phyloP scores from a whole-genome alignment of 2,888 invertebrate genomes.

The Pterostichus niger region DNA sequence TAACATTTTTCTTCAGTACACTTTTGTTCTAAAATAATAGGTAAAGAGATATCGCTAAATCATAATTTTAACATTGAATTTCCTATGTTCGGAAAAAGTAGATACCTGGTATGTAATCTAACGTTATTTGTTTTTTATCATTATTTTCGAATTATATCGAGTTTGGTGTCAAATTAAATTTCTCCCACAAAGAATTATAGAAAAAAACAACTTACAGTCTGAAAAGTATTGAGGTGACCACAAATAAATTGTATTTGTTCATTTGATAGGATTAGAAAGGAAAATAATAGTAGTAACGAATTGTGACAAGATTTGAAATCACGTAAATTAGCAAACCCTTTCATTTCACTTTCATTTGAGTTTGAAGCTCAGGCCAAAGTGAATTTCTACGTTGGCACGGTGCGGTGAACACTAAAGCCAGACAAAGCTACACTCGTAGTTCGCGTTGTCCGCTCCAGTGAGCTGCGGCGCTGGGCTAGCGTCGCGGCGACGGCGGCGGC shows the following conservation, averaged over 20 bases:
- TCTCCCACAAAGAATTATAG: too few relatives aligned
- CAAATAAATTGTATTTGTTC: background rate
- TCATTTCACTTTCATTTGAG: conserved; percentile 3
- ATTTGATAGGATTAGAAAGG: background rate
- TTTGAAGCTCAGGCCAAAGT: background rate
- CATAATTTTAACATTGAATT: too few relatives aligned
- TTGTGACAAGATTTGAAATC: background rate
- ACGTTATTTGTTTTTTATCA: too few relatives aligned
- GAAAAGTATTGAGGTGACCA: background rate
- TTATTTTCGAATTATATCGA: too few relatives aligned
- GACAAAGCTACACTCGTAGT: conserved; percentile 9
- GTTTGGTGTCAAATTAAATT: too few relatives aligned
- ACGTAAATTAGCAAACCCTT: background rate
- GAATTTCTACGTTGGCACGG: background rate
- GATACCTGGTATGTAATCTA: too few relatives aligned
- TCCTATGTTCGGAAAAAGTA: too few relatives aligned
- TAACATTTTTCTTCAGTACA: too few relatives aligned
- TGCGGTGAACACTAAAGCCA: conserved; percentile 6
- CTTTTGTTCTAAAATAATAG: too few relatives aligned
- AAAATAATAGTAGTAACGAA: background rate
- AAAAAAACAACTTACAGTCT: too few relatives aligned
- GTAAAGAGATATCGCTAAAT: too few relatives aligned
- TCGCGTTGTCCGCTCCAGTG: conserved; percentile 58
- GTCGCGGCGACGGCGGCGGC: background rate
- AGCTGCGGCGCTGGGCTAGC: conserved; percentile 35